These are phyloP conservation scores for Phortica magna DNA, from an alignment of 2,888 invertebrate genomes.

Conservation along the genomic window DNA sequence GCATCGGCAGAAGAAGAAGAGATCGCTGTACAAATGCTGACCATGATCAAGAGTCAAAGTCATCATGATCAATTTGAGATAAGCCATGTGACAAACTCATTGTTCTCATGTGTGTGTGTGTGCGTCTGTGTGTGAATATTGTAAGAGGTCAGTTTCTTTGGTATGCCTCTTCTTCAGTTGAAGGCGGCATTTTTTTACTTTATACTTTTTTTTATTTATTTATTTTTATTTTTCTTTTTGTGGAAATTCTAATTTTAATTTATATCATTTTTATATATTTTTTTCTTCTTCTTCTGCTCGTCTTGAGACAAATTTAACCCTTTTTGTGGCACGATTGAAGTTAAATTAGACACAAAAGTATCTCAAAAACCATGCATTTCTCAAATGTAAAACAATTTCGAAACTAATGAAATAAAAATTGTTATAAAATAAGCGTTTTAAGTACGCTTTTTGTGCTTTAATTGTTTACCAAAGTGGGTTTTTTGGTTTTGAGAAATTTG, in stretches of 20 bases:
- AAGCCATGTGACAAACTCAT: background rate
- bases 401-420: conserved; percentile 26
- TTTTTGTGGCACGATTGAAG: background rate
- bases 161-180: background rate
- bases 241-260: background rate
- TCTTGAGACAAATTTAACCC: background rate
- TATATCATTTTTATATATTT: background rate
- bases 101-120: background rate
- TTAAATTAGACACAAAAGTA: background rate
- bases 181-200: background rate
- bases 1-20: background rate
- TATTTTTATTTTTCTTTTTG: background rate
- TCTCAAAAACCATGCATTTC: background rate
- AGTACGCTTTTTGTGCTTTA: background rate
- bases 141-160: background rate
- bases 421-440: conserved; percentile 11
- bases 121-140: background rate
- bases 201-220: too few species aligned
- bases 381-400: conserved; percentile 16
- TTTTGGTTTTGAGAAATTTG: background rate
- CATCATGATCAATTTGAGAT: background rate
- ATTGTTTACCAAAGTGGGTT: background rate
- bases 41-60: background rate
- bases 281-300: background rate
- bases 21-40: background rate